Conservation (phyloP, 2,888 invertebrate species). For the Hydropsyche betteni region DNA sequence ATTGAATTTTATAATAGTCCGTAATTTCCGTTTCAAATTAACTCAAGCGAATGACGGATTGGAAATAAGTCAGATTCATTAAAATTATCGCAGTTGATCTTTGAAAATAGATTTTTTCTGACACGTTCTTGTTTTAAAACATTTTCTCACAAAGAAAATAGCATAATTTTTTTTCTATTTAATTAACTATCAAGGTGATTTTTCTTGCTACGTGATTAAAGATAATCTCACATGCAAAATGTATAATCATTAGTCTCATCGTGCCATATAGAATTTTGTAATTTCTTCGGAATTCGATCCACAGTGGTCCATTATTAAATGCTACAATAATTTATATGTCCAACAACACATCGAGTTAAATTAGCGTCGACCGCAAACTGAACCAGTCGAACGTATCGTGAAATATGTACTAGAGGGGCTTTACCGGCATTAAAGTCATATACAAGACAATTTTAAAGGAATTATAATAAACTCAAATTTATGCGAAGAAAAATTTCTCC, state of each 20-base stretch:
- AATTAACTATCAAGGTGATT: neutral
- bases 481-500: neutral
- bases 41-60: neutral
- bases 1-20: slow-evolving; percentile 17
- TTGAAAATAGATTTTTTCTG: no score
- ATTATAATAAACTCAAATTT: neutral
- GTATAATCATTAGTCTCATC: slow-evolving; percentile 7
- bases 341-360: slow-evolving; percentile 20
- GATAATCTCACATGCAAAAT: neutral
- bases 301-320: slow-evolving; percentile 23
- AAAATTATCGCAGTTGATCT: no score
- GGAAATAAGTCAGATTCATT: no score
- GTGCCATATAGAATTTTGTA: slow-evolving; percentile 8
- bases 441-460: slow-evolving; percentile 11
- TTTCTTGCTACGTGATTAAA: neutral
- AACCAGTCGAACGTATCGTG: neutral
- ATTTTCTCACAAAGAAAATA: no score
- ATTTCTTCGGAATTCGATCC: neutral
- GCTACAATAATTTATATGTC: slow-evolving; percentile 9
- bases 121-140: no score
- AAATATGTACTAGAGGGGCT: slow-evolving; percentile 1
- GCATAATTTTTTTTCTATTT: no score
- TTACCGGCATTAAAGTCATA: slow-evolving; percentile 3
- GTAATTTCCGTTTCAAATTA: slow-evolving; percentile 13
- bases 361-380: slow-evolving; percentile 25